These are phyloP conservation scores for Chaetodon trifasciatus DNA, from an alignment of 2,797 vertebrate species.

Conservation along the genomic window DNA sequence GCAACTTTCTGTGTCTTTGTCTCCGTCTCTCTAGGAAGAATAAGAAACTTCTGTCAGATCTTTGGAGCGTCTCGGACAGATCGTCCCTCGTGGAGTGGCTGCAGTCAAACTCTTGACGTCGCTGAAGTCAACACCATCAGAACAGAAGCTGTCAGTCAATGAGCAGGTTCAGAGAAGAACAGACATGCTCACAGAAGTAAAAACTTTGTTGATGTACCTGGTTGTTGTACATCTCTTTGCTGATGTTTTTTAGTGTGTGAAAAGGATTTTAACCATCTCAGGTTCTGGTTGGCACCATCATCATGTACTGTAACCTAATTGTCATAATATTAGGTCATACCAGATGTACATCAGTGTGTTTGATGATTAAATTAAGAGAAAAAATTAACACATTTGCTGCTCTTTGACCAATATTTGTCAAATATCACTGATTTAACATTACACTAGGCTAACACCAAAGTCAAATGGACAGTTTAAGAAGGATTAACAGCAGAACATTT, in stretches of 20 bases:
- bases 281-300: conserved; percentile 19
- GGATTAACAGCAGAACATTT: neutral
- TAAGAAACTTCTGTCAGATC: conserved; percentile 77
- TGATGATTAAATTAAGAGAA: neutral
- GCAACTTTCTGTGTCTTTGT: conserved; percentile 20
- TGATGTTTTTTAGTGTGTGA: conserved; percentile 1
- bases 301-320: conserved; percentile 33
- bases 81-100: conserved; percentile 79
- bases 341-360: conserved; percentile 22
- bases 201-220: no score
- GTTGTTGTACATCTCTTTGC: conserved; percentile 14
- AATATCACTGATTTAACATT: neutral
- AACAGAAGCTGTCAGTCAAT: neutral
- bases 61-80: conserved; percentile 80
- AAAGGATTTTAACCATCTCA: conserved; percentile 28
- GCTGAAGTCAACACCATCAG: neutral
- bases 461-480: neutral
- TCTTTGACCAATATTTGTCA: neutral
- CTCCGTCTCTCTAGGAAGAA: conserved; percentile 74
- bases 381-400: neutral
- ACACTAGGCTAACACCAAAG: neutral
- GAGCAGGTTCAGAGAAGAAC: neutral
- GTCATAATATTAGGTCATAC: neutral
- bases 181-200: neutral
- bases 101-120: conserved; percentile 66